phyloP scores from a whole-genome alignment of 2,113 vertebrate genomes.

The Struthidea cinerea region DNA sequence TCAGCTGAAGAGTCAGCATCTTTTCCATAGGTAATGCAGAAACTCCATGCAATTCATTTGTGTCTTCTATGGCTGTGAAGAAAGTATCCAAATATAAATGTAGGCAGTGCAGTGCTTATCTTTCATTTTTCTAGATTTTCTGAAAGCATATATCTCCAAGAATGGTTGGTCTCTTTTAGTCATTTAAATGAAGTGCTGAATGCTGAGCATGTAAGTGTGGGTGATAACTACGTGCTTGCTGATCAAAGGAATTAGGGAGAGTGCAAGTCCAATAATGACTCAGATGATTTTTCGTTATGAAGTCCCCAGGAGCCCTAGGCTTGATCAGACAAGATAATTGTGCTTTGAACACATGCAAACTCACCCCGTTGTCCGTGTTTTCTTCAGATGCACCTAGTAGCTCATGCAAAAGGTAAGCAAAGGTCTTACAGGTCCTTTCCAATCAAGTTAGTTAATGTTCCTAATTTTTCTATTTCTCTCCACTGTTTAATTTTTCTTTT shows the following conservation, averaged over 20 bases:
- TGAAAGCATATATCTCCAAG: background rate
- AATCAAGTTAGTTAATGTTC: background rate
- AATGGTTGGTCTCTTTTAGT: background rate
- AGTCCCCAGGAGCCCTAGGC: background rate
- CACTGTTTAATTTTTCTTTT: background rate
- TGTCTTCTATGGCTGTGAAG: background rate
- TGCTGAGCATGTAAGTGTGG: background rate
- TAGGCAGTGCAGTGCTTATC: background rate
- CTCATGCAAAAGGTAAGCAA: background rate
- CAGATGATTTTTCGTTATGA: background rate
- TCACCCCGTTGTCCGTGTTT: background rate
- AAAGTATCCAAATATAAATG: background rate
- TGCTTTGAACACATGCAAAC: slow-evolving; percentile 31
- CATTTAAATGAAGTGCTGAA: slow-evolving; percentile 49
- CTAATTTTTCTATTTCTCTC: background rate
- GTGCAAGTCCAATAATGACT: slow-evolving; percentile 1
- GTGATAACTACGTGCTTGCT: slow-evolving; percentile 41
- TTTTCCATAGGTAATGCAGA: background rate
- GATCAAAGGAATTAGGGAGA: slow-evolving; percentile 37
- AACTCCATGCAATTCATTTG: background rate
- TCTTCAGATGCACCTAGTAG: background rate
- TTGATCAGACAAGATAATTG: slow-evolving; percentile 26
- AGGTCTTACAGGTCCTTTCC: background rate
- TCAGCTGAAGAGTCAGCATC: background rate
- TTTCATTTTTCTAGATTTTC: slow-evolving; percentile 25